phyloP scores from a whole-genome alignment of 1,140 invertebrate genomes.

The Antheraea pernyi region DNA sequence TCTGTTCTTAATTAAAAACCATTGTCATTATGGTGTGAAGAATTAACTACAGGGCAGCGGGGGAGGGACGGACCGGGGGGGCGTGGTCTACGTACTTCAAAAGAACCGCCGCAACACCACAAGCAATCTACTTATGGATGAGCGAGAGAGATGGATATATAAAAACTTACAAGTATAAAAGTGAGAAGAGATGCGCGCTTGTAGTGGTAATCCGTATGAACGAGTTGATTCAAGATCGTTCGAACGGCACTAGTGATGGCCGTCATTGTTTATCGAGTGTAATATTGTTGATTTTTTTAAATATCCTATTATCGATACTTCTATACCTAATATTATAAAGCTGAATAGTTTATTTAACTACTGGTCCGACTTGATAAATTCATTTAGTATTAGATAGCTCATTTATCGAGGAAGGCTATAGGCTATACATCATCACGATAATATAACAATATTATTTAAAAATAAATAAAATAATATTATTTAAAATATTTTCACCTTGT shows the following conservation, averaged over 20 bases:
- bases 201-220: slow-evolving; percentile 61
- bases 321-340: too few species aligned
- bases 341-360: too few species aligned
- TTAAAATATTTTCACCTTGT: too few species aligned
- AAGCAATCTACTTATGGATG: slow-evolving; percentile 51
- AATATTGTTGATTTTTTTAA: background rate
- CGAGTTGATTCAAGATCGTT: slow-evolving; percentile 70
- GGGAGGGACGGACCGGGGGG: slow-evolving; percentile 42
- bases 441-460: too few species aligned
- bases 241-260: slow-evolving; percentile 55
- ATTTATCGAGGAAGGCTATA: too few species aligned
- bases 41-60: slow-evolving; percentile 52
- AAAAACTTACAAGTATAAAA: slow-evolving; percentile 21
- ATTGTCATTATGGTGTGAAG: slow-evolving; percentile 74
- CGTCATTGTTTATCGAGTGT: slow-evolving; percentile 34
- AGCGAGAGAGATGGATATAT: slow-evolving; percentile 33
- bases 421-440: too few species aligned
- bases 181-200: slow-evolving; percentile 43
- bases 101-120: slow-evolving; percentile 55
- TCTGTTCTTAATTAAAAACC: slow-evolving; percentile 68
- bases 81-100: slow-evolving; percentile 62
- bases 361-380: too few species aligned
- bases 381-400: too few species aligned
- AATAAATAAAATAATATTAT: too few species aligned
- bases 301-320: too few species aligned